Percentiles rank a stretch among this genome's conserved stretches.
These are phyloP conservation scores for Metallyticus violacea DNA, from an alignment of 2,888 invertebrate genomes.

Conservation along the genomic window DNA sequence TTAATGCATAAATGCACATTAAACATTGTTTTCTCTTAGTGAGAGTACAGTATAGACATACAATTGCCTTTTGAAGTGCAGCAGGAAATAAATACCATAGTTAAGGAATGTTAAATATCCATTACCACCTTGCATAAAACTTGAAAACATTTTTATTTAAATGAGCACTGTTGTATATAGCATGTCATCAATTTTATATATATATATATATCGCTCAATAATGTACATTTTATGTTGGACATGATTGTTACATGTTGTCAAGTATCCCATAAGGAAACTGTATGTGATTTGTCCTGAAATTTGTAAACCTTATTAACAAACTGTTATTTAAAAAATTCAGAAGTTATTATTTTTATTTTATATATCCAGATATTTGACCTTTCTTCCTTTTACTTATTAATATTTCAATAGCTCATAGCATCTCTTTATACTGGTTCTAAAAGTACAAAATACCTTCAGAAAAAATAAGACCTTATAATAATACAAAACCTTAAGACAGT, in stretches of 20 bases:
- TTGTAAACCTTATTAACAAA: slow-evolving; percentile 12
- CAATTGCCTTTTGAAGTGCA: not conserved
- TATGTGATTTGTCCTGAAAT: slow-evolving; percentile 3
- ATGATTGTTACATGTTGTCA: not conserved
- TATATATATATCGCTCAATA: not conserved
- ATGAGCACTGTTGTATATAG: not conserved
- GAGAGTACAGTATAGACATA: too few species aligned
- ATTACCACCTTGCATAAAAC: not conserved
- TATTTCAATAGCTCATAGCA: too few species aligned
- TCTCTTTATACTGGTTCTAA: too few species aligned
- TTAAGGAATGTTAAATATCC: not conserved
- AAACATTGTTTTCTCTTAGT: too few species aligned
- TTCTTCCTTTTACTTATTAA: not conserved
- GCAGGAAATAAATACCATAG: not conserved
- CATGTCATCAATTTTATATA: not conserved
- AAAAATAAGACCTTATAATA: too few species aligned
- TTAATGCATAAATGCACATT: not conserved
- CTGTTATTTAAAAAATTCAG: slow-evolving; percentile 1
- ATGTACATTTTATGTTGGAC: not conserved
- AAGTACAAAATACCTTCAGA: too few species aligned
- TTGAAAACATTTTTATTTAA: not conserved
- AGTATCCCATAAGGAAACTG: not conserved
- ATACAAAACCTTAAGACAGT: too few species aligned
- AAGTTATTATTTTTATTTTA: not conserved
- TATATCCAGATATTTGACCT: not conserved